Conservation (phyloP, 2,113 vertebrate species). For the Ellobius talpinus region DNA sequence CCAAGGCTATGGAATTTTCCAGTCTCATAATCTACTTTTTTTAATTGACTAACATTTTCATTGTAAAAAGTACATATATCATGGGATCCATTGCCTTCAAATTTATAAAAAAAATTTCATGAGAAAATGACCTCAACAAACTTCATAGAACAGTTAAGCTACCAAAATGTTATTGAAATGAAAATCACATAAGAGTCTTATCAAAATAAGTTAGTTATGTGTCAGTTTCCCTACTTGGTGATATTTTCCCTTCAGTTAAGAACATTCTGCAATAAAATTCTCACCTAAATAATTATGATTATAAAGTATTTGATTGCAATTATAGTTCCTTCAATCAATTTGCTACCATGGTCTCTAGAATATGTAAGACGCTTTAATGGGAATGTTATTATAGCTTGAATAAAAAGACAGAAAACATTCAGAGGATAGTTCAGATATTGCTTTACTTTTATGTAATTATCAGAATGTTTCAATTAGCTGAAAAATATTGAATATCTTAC, state of each 20-base stretch:
- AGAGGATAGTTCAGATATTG: neutral
- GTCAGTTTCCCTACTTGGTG: neutral
- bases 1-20: neutral
- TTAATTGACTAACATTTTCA: neutral
- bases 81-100: neutral
- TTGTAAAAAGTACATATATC: neutral
- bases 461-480: neutral
- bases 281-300: conserved; percentile 17
- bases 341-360: neutral
- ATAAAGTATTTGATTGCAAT: neutral
- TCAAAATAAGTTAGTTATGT: neutral
- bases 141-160: neutral
- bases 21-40: neutral
- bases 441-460: conserved; percentile 29
- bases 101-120: neutral
- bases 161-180: neutral
- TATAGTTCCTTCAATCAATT: conserved; percentile 8
- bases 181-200: neutral
- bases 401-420: conserved; percentile 22
- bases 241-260: neutral
- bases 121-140: neutral
- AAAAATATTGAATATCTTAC: neutral
- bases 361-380: neutral
- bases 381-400: neutral
- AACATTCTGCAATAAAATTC: neutral